Evolutionary conservation across 2,797 vertebrate genomes (phyloP).

Genomic region (Myiothlypis coronata): DNA sequence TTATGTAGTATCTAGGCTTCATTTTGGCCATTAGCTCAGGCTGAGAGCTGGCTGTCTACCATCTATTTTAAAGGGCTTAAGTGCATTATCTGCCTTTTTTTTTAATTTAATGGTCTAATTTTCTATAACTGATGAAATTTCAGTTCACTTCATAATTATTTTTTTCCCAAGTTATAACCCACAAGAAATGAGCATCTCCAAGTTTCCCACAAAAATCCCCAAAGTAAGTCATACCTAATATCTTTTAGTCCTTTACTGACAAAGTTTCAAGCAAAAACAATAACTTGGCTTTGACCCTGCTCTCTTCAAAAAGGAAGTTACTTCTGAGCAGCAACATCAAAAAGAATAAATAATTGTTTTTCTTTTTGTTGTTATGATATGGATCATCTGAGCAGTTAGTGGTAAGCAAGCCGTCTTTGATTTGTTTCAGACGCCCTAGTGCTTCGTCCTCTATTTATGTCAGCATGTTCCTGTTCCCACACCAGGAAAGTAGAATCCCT

Average conservation of each 20-base stretch:
- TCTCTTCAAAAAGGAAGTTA: constrained; percentile 84
- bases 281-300: constrained; percentile 91
- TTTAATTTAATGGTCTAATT: background rate
- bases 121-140: background rate
- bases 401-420: constrained; percentile 96
- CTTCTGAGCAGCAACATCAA: constrained; percentile 90
- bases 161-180: constrained; percentile 3
- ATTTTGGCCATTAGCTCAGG: background rate
- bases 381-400: constrained; percentile 94
- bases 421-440: constrained; percentile 91
- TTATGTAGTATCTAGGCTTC: background rate
- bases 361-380: constrained; percentile 98
- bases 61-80: background rate
- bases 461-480: constrained; percentile 83
- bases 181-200: constrained; percentile 51
- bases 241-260: constrained; percentile 66
- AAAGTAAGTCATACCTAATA: constrained; percentile 74
- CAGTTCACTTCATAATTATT: background rate
- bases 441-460: constrained; percentile 88
- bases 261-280: constrained; percentile 79
- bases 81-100: background rate
- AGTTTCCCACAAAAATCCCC: constrained; percentile 60
- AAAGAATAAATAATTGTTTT: constrained; percentile 99
- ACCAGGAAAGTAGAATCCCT: constrained; percentile 85
- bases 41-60: background rate